These are phyloP conservation scores for Tapirus indicus DNA, from an alignment of 2,797 vertebrate genomes.

Conservation along the genomic window DNA sequence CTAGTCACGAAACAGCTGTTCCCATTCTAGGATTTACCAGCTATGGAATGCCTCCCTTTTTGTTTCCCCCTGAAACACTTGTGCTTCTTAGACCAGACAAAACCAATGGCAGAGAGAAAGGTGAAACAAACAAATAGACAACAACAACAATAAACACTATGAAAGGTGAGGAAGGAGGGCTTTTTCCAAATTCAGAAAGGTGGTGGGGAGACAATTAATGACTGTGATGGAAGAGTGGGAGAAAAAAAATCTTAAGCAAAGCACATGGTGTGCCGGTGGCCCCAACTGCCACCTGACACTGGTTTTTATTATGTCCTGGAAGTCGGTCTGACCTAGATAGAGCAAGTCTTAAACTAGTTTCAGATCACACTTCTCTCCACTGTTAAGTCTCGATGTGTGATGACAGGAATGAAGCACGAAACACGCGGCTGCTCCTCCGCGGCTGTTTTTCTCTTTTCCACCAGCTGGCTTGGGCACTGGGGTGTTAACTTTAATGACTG, in stretches of 20 bases:
- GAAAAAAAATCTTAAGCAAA: constrained; percentile 54
- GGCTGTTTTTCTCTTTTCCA: not conserved
- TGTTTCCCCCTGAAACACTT: constrained; percentile 23
- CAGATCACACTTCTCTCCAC: constrained; percentile 67
- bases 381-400: constrained; percentile 54
- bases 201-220: not conserved
- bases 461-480: not conserved
- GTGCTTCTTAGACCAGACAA: constrained; percentile 30
- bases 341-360: constrained; percentile 70
- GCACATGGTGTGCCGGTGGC: constrained; percentile 59
- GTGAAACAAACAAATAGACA: not conserved
- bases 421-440: constrained; percentile 45
- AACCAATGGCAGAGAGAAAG: constrained; percentile 29
- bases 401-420: constrained; percentile 64
- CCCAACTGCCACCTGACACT: not conserved
- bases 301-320: constrained; percentile 36
- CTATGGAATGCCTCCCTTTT: no score
- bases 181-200: not conserved
- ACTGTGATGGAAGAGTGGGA: not conserved
- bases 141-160: not conserved
- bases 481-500: constrained; percentile 72
- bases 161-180: not conserved
- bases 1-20: constrained; percentile 35
- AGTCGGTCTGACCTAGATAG: constrained; percentile 77
- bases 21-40: not conserved